Percentiles rank a stretch among this genome's conserved stretches.
phyloP scores from a whole-genome alignment of 2,888 invertebrate genomes.

The Branchipolynoe longqiensis region DNA sequence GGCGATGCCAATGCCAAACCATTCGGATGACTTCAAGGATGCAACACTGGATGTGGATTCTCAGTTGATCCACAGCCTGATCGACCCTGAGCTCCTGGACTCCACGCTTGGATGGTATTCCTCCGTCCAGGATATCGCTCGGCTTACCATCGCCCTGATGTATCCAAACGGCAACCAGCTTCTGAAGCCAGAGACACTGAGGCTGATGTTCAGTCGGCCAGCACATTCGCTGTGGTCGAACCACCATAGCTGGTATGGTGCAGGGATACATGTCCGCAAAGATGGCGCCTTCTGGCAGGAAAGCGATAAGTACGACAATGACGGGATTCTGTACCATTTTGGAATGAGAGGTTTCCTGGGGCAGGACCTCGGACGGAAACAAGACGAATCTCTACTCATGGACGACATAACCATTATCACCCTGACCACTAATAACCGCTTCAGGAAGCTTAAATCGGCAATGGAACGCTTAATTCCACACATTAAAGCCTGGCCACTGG shows the following conservation, averaged over 20 bases:
- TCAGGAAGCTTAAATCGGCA: constrained; percentile 41
- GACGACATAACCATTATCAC: constrained; percentile 39
- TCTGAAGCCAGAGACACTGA: constrained; percentile 69
- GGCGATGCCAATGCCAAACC: not conserved
- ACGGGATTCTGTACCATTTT: constrained; percentile 73
- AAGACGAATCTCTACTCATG: not conserved
- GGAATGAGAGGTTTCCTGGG: constrained; percentile 54
- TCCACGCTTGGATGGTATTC: constrained; percentile 78
- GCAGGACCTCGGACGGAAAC: not conserved
- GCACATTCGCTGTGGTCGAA: constrained; percentile 61
- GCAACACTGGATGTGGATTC: constrained; percentile 27
- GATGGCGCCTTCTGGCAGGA: constrained; percentile 75
- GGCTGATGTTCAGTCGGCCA: constrained; percentile 67
- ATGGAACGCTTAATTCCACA: constrained; percentile 30
- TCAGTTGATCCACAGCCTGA: constrained; percentile 53
- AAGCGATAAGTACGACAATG: constrained; percentile 72
- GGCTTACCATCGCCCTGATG: constrained; percentile 72
- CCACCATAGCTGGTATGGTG: constrained; percentile 70
- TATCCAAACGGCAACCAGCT: constrained; percentile 68
- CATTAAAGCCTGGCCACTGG: constrained; percentile 26
- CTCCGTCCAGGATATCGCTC: constrained; percentile 74
- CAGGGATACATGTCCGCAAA: constrained; percentile 72
- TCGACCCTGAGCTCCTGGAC: constrained; percentile 70
- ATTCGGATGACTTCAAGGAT: constrained; percentile 8
- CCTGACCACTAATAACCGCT: constrained; percentile 28